These are phyloP conservation scores for Chaetoderma sp. DNA, from an alignment of 2,888 invertebrate genomes.

Conservation along the genomic window DNA sequence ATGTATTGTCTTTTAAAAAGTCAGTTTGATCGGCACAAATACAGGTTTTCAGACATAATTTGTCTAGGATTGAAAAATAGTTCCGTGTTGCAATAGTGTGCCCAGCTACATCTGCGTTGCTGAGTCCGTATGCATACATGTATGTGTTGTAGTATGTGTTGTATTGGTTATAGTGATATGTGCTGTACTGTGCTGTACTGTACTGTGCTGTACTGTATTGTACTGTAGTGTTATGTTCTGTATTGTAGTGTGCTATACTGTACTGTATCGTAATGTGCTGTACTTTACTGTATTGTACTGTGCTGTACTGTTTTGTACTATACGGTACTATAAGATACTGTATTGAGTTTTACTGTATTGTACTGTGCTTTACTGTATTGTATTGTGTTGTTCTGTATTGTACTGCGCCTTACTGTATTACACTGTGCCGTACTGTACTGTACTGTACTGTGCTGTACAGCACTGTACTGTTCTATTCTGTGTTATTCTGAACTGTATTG, in stretches of 20 bases:
- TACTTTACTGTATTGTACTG: slow-evolving; percentile 30
- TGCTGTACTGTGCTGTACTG: slow-evolving; percentile 25
- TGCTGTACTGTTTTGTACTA: slow-evolving; percentile 28
- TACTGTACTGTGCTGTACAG: slow-evolving; percentile 27
- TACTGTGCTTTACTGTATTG: slow-evolving; percentile 29
- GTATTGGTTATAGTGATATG: too few relatives aligned
- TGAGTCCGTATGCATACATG: too few relatives aligned
- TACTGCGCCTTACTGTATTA: slow-evolving; percentile 30
- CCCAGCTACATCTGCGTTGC: too few relatives aligned
- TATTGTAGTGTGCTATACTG: slow-evolving; percentile 31
- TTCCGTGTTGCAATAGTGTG: too few relatives aligned
- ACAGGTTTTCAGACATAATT: too few relatives aligned
- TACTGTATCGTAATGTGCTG: slow-evolving; percentile 28
- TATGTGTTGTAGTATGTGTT: too few relatives aligned
- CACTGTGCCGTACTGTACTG: slow-evolving; percentile 30
- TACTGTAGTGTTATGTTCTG: slow-evolving; percentile 30
- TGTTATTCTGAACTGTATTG: too few relatives aligned
- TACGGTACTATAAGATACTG: slow-evolving; percentile 29
- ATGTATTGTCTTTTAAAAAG: too few relatives aligned
- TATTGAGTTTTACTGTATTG: slow-evolving; percentile 28
- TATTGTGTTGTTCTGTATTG: slow-evolving; percentile 31
- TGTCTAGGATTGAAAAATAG: too few relatives aligned
- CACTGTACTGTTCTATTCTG: too few relatives aligned
- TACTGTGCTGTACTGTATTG: slow-evolving; percentile 25
- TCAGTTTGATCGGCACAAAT: too few relatives aligned